These are phyloP conservation scores for Hedychridium roseum DNA, from an alignment of 2,888 invertebrate species.

Conservation along the genomic window DNA sequence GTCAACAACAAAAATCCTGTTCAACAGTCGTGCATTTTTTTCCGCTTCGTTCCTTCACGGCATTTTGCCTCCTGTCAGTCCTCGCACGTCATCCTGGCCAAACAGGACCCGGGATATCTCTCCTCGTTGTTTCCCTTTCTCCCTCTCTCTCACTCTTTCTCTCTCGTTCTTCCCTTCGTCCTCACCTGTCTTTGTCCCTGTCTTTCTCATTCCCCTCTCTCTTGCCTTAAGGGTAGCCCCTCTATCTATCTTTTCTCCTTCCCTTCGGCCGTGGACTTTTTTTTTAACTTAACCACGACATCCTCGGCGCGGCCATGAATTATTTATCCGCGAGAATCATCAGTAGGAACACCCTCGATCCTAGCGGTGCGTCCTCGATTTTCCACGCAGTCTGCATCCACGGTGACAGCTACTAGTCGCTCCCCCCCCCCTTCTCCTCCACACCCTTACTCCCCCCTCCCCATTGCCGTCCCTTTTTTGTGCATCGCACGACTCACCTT, in stretches of 20 bases:
- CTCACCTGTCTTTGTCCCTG: neutral
- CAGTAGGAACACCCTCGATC: constrained; percentile 31
- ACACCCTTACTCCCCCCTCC: neutral
- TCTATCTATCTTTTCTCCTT: constrained; percentile 2
- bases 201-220: neutral
- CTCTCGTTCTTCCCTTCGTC: constrained; percentile 1
- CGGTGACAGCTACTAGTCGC: neutral
- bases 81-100: constrained; percentile 44
- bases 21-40: constrained; percentile 46
- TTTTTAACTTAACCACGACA: constrained; percentile 7
- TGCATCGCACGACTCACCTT: neutral
- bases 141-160: constrained; percentile 15
- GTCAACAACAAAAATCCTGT: constrained; percentile 41
- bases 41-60: constrained; percentile 43
- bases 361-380: constrained; percentile 32
- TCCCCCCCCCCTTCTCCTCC: neutral
- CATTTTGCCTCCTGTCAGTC: constrained; percentile 49
- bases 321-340: constrained; percentile 44
- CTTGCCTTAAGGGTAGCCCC: neutral
- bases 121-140: constrained; percentile 22
- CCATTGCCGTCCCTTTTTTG: neutral
- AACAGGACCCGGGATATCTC: constrained; percentile 40
- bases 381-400: constrained; percentile 32
- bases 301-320: constrained; percentile 37
- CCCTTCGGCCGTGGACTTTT: too few relatives aligned